A percentile compares a stretch with the other conserved stretches of the same genome.
These are phyloP conservation scores for Tortrix viridana DNA, from an alignment of 2,888 invertebrate species.

Conservation along the genomic window DNA sequence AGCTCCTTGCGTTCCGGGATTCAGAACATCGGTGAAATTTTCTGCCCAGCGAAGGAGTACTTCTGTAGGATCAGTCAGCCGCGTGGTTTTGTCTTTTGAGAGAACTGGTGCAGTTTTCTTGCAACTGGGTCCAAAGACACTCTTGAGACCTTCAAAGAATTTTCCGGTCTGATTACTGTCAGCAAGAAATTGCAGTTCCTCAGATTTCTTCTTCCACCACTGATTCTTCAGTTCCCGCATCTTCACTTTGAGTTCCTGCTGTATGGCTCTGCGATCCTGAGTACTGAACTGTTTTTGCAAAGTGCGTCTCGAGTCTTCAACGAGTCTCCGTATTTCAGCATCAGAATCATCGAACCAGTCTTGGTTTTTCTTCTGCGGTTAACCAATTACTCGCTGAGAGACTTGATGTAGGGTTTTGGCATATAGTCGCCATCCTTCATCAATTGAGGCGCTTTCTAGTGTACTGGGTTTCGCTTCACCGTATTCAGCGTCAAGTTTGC, in stretches of 20 bases:
- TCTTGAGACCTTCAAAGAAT: conserved; percentile 36
- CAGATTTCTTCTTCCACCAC: conserved; percentile 38
- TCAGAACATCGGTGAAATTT: conserved; percentile 37
- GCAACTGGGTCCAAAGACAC: conserved; percentile 30
- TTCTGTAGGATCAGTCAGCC: conserved; percentile 26
- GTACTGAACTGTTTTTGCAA: neutral
- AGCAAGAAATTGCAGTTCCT: conserved; percentile 36
- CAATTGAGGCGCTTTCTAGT: neutral
- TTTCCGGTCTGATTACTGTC: conserved; percentile 27
- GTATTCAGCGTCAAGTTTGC: neutral
- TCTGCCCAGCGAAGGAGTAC: conserved; percentile 36
- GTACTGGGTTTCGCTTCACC: neutral
- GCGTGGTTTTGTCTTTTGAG: conserved; percentile 16
- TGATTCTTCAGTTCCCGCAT: conserved; percentile 36
- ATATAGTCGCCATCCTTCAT: neutral
- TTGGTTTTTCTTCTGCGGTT: conserved; percentile 32
- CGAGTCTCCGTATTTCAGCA: conserved; percentile 28
- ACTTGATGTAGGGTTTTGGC: neutral
- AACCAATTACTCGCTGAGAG: conserved; percentile 17
- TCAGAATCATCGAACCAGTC: conserved; percentile 40
- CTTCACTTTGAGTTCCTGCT: conserved; percentile 16
- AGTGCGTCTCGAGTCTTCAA: conserved; percentile 7
- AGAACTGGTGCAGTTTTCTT: conserved; percentile 34
- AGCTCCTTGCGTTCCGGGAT: conserved; percentile 2
- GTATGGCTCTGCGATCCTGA: neutral